These are phyloP conservation scores for Ardeotis arabs DNA, from an alignment of 2,113 vertebrate species.

Conservation along the genomic window DNA sequence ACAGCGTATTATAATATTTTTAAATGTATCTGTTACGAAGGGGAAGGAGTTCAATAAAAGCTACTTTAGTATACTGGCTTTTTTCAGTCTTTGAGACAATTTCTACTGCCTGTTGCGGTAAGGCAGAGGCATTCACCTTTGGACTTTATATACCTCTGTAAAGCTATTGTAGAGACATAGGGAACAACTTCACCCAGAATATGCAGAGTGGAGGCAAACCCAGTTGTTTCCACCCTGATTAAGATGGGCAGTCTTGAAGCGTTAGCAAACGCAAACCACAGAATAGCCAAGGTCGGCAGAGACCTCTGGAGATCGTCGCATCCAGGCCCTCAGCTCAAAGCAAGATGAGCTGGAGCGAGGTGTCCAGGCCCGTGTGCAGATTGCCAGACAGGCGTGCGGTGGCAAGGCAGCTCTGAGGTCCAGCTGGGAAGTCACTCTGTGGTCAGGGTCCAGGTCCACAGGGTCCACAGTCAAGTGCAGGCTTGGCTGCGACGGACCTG, in stretches of 20 bases:
- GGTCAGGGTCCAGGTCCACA: neutral
- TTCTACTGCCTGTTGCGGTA: neutral
- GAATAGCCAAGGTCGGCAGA: neutral
- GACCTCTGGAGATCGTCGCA: rapidly evolving
- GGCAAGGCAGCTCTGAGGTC: neutral
- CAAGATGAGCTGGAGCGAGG: neutral
- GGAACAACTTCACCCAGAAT: neutral
- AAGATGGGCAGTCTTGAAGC: neutral
- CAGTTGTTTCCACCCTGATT: neutral
- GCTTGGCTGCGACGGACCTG: neutral
- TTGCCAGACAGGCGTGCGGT: rapidly evolving
- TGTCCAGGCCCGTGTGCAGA: neutral
- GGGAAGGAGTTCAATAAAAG: neutral
- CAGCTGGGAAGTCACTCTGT: neutral
- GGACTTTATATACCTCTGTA: neutral
- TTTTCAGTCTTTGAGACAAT: neutral
- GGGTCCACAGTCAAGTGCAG: neutral
- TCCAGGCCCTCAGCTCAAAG: neutral
- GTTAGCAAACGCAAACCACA: neutral
- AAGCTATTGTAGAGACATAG: neutral
- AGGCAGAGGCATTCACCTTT: neutral
- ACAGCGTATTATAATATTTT: neutral
- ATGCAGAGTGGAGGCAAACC: neutral
- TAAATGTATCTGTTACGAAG: neutral
- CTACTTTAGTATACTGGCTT: neutral